phyloP scores from a whole-genome alignment of 2,888 invertebrate genomes.

The Volucella inflata region DNA sequence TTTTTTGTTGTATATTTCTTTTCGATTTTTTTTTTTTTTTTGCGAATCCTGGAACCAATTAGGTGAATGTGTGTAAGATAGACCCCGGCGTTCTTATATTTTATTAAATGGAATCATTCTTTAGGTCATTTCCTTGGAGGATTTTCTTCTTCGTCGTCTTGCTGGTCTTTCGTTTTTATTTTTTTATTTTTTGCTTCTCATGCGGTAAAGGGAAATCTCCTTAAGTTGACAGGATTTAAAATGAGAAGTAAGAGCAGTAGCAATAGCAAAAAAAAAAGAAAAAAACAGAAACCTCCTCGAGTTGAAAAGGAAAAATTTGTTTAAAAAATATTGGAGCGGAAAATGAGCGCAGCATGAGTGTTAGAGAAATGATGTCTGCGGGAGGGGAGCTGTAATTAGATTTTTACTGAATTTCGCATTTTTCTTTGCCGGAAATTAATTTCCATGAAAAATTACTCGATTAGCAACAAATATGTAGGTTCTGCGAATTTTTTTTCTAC shows the following conservation, averaged over 20 bases:
- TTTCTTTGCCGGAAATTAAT: constrained; percentile 66
- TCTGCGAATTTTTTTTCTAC: not conserved
- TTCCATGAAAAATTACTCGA: constrained; percentile 61
- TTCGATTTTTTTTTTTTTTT: constrained; percentile 31
- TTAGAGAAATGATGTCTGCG: constrained; percentile 27
- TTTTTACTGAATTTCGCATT: constrained; percentile 59
- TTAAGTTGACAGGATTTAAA: constrained; percentile 57
- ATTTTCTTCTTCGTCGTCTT: not conserved
- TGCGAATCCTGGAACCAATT: constrained; percentile 59
- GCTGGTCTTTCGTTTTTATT: not conserved
- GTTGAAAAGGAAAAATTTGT: constrained; percentile 1
- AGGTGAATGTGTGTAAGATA: constrained; percentile 26
- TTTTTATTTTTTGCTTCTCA: not conserved
- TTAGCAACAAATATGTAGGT: constrained; percentile 45
- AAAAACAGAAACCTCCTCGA: not conserved
- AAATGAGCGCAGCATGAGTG: constrained; percentile 24
- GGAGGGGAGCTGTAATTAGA: constrained; percentile 37
- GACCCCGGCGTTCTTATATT: constrained; percentile 42
- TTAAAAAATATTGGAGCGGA: constrained; percentile 38
- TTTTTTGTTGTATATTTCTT: constrained; percentile 29
- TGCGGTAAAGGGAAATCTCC: constrained; percentile 31
- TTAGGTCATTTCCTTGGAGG: constrained; percentile 57
- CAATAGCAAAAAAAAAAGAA: not conserved
- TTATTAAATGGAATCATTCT: constrained; percentile 68
- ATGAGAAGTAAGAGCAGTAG: constrained; percentile 6